A percentile compares a stretch with the other conserved stretches of the same genome.
These are phyloP conservation scores for Silurus asotus DNA, from an alignment of 2,113 vertebrate genomes.

Conservation along the genomic window DNA sequence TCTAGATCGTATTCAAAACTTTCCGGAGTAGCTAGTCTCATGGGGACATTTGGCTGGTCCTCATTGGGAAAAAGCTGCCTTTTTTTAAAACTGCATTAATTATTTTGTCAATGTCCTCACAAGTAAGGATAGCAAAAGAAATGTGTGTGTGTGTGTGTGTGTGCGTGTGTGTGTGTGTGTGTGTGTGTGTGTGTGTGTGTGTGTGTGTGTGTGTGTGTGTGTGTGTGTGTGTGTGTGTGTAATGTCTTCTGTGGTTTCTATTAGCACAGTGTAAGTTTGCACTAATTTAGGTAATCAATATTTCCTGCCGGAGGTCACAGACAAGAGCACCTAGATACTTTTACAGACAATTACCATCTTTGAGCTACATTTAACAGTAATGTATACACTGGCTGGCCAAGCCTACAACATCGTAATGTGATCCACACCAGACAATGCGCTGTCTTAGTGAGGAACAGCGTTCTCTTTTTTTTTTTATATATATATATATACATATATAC, in stretches of 20 bases:
- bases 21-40: neutral
- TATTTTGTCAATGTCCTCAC: neutral
- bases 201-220: neutral
- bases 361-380: slow-evolving; percentile 51
- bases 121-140: neutral
- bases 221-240: slow-evolving; percentile 41
- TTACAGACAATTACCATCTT: slow-evolving; percentile 53
- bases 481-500: too few species aligned
- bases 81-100: neutral
- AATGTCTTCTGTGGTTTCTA: slow-evolving; percentile 43
- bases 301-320: slow-evolving; percentile 50
- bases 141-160: slow-evolving; percentile 2
- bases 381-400: slow-evolving; percentile 40
- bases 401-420: slow-evolving; percentile 46
- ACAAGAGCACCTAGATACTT: slow-evolving; percentile 51
- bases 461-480: neutral
- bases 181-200: slow-evolving; percentile 40
- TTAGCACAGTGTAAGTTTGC: slow-evolving; percentile 46
- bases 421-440: slow-evolving; percentile 28
- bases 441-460: slow-evolving; percentile 22
- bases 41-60: neutral
- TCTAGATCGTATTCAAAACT: neutral
- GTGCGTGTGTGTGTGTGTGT: neutral
- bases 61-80: neutral
- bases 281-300: slow-evolving; percentile 51